Percentiles rank a stretch among this genome's conserved stretches.
Conservation (phyloP, 2,113 vertebrate species). For the Rhea pennata region DNA sequence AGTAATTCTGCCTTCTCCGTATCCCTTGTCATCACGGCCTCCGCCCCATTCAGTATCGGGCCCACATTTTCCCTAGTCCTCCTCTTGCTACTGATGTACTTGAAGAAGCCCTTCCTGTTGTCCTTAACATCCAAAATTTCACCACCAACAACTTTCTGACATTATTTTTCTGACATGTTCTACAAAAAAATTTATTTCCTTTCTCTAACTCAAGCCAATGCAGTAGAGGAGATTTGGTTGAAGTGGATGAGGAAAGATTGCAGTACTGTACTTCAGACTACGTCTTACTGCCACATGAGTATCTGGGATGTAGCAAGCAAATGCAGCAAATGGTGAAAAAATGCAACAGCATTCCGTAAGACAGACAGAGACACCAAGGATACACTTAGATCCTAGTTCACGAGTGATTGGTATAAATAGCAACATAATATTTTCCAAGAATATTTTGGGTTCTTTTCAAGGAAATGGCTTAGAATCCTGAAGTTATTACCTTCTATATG, state of each 20-base stretch:
- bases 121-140: not conserved
- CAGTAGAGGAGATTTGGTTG: not conserved
- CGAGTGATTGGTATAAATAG: not conserved
- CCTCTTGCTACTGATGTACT: too few relatives aligned
- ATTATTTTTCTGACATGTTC: not conserved
- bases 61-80: too few relatives aligned
- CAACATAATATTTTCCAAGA: not conserved
- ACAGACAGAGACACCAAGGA: not conserved
- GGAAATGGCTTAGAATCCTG: not conserved
- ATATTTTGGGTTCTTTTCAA: not conserved
- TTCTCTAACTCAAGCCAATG: not conserved
- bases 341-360: not conserved
- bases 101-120: too few relatives aligned
- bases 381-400: not conserved
- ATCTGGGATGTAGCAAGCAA: not conserved
- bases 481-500: not conserved
- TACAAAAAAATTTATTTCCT: not conserved
- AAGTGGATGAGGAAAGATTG: not conserved
- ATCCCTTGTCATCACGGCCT: too few relatives aligned
- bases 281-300: not conserved
- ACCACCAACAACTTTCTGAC: not conserved
- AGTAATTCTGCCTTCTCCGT: too few relatives aligned
- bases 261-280: not conserved
- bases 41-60: too few relatives aligned
- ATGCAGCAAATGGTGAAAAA: not conserved